These are phyloP conservation scores for Andrena camellia DNA, from an alignment of 2,888 invertebrate species.

Conservation along the genomic window DNA sequence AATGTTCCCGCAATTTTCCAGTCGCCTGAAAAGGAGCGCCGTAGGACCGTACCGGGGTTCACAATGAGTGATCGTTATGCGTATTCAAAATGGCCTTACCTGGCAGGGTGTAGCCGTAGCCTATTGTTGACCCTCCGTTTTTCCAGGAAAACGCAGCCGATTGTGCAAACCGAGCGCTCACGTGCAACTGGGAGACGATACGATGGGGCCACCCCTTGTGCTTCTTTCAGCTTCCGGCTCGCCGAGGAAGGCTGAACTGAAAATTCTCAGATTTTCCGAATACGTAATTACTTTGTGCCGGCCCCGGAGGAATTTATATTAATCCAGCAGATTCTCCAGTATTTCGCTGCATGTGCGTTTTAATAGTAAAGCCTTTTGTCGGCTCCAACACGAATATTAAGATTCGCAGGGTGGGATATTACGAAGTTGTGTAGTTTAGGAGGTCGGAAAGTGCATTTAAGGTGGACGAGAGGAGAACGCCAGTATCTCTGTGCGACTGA, in stretches of 20 bases:
- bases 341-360: too few relatives aligned
- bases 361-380: too few relatives aligned
- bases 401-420: too few relatives aligned
- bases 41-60: conserved; percentile 67
- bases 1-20: conserved; percentile 82
- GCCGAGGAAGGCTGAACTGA: conserved; percentile 32
- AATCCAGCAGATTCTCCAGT: too few relatives aligned
- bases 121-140: conserved; percentile 78
- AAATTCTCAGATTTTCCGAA: conserved; percentile 12
- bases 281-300: neutral
- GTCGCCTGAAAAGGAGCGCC: conserved; percentile 68
- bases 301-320: too few relatives aligned
- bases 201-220: conserved; percentile 63
- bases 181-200: conserved; percentile 70
- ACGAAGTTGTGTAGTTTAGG: too few relatives aligned
- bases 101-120: conserved; percentile 76
- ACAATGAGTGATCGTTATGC: conserved; percentile 84
- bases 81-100: conserved; percentile 84
- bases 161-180: conserved; percentile 73
- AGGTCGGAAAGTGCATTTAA: too few relatives aligned
- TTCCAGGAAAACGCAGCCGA: conserved; percentile 79
- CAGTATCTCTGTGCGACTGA: neutral
- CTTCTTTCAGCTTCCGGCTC: conserved; percentile 48
- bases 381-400: too few relatives aligned
- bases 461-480: too few relatives aligned